A percentile compares a stretch with the other conserved stretches of the same genome.
These are phyloP conservation scores for Clarias gariepinus DNA, from an alignment of 2,113 vertebrate genomes.

Conservation along the genomic window DNA sequence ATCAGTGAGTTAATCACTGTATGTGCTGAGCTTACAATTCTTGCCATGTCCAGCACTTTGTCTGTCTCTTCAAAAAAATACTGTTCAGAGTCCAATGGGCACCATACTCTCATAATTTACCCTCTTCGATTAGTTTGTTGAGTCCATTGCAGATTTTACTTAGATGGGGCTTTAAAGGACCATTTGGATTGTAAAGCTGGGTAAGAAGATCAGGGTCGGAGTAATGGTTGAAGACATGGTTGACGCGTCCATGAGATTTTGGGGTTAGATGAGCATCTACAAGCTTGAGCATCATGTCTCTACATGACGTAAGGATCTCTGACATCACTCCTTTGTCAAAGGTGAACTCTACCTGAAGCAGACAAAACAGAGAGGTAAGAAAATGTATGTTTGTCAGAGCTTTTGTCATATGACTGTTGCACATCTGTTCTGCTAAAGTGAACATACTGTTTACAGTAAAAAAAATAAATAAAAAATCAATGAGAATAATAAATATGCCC, in stretches of 20 bases:
- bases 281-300: constrained; percentile 80
- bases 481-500: too few species aligned
- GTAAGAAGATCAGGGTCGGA: constrained; percentile 77
- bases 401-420: too few species aligned
- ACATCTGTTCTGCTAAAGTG: too few species aligned
- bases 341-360: constrained; percentile 81
- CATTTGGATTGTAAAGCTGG: constrained; percentile 76
- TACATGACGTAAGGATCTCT: constrained; percentile 72
- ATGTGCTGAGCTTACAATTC: constrained; percentile 16
- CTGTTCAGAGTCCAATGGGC: constrained; percentile 1
- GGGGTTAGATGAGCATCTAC: constrained; percentile 83
- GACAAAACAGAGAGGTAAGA: background rate
- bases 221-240: constrained; percentile 87
- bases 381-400: background rate
- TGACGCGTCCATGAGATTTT: constrained; percentile 86
- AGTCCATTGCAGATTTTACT: constrained; percentile 82
- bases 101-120: constrained; percentile 74
- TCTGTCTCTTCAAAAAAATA: constrained; percentile 15
- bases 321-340: constrained; percentile 81
- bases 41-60: constrained; percentile 4
- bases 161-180: constrained; percentile 72
- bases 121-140: constrained; percentile 83
- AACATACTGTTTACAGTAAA: too few species aligned
- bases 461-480: too few species aligned
- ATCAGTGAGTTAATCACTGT: constrained; percentile 5